Base-by-base conservation (phyloP, 1,140 invertebrate species). In the Ceratina japonica region DNA sequence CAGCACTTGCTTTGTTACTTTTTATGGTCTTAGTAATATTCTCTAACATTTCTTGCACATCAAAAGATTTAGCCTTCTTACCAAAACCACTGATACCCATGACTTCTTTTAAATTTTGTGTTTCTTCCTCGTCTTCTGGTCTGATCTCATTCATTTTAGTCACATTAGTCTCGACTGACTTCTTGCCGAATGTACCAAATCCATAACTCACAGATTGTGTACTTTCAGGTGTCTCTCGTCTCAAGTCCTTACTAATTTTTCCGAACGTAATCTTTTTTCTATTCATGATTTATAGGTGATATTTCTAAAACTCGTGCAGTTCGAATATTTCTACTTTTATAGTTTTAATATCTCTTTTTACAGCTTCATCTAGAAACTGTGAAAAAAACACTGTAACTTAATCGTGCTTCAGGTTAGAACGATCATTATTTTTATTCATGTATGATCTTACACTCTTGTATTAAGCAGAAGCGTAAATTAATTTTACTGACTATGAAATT, bases 51-150 rank as follows among this genome's bases (percentile, higher is more conserved):
- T 93, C 90, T 85, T 95, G 93, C 2, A 97, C 93, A 86, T 96
- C 94, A 86, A 96, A 96, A 15, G 94, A 94, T 88, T 96, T 96
- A 0, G 96, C 96, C 87, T 96, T 96, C 81, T 96, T 96, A 1
- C 96, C 96, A 89, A 97, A 97, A 15, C 94, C 94, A 64, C 94
- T 94, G 68, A 96, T 95, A 1, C 96, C 96, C 95, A 96, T 97
- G 0, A 96, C 90, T 80, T 95, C 92, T 81, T 96, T 93, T 0
- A 96, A 90, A 78, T 95, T 94, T 80, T 95, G 93, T 27, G 90
- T 93, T 87, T 96, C 95, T 31, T 94, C 90, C 82, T 96, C 95
- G 22, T 96, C 95, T 24, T 95, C 93, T 2, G 89, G 79, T 12
- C 27, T 83, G 52, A 96, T 94, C 83, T 94, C 94, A 83, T 94